phyloP scores from a whole-genome alignment of 1,140 invertebrate genomes.

The Drosophila guanche region DNA sequence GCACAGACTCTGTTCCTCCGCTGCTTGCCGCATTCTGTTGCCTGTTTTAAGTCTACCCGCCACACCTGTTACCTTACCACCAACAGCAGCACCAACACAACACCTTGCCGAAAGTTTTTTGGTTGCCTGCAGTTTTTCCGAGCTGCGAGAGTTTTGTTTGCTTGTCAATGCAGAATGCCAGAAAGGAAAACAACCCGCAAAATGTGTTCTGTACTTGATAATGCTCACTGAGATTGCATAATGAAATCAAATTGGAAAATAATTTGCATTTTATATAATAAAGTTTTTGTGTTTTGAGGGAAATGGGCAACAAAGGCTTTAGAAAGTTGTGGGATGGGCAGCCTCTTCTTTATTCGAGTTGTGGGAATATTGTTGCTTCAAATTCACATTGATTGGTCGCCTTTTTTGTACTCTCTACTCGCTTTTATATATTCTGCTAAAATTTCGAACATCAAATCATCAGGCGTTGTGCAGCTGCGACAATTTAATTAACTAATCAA shows the following conservation, averaged over 20 bases:
- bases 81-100: constrained; percentile 51
- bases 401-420: too few relatives aligned
- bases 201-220: constrained; percentile 49
- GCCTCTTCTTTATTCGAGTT: constrained; percentile 4
- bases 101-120: constrained; percentile 62
- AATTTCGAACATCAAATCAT: too few relatives aligned
- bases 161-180: constrained; percentile 67
- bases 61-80: constrained; percentile 54
- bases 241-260: constrained; percentile 72
- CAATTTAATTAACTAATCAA: too few relatives aligned
- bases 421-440: too few relatives aligned
- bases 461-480: too few relatives aligned
- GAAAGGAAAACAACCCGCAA: constrained; percentile 30
- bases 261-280: constrained; percentile 76
- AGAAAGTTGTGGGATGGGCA: not conserved
- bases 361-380: too few relatives aligned
- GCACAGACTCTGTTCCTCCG: constrained; percentile 45
- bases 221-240: constrained; percentile 52
- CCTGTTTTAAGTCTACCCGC: constrained; percentile 47
- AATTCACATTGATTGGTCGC: too few relatives aligned
- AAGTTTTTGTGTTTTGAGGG: constrained; percentile 46
- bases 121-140: constrained; percentile 42
- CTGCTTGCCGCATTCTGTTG: constrained; percentile 14
- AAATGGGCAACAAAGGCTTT: constrained; percentile 1
- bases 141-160: constrained; percentile 62